phyloP scores from a whole-genome alignment of 2,113 vertebrate genomes.

The Sardina pilchardus region DNA sequence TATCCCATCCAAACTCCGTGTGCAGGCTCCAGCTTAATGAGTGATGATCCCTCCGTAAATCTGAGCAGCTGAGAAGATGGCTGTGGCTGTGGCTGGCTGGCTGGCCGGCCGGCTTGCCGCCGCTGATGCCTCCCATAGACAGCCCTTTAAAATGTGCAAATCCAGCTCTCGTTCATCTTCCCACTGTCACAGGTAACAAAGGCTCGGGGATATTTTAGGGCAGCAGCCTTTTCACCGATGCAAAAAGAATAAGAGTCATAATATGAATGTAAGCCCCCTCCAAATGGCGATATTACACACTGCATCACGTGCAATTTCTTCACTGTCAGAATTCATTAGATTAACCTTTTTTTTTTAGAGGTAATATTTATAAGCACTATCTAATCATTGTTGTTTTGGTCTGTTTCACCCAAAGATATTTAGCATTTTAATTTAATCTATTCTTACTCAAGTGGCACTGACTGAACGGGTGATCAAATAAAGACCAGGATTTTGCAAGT shows the following conservation, averaged over 20 bases:
- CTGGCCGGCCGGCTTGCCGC: too few species aligned
- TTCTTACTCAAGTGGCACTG: background rate
- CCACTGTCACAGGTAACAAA: background rate
- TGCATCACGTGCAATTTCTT: background rate
- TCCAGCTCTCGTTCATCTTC: background rate
- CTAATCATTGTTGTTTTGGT: background rate
- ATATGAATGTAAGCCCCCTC: background rate
- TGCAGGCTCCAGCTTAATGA: background rate
- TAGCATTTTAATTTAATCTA: background rate
- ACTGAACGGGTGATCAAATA: background rate
- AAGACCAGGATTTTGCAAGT: background rate
- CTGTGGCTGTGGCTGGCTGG: too few species aligned
- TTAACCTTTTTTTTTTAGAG: background rate
- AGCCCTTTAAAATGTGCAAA: background rate
- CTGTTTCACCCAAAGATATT: background rate
- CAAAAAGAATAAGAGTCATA: background rate
- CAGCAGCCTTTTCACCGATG: background rate
- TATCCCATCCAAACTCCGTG: background rate
- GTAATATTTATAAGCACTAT: background rate
- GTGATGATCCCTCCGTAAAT: constrained; percentile 12
- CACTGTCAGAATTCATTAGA: background rate
- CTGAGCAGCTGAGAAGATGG: background rate
- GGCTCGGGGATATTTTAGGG: background rate
- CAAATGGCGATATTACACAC: background rate
- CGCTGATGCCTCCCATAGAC: background rate